phyloP scores from a whole-genome alignment of 2,113 vertebrate genomes.

The Argyrosomus japonicus region DNA sequence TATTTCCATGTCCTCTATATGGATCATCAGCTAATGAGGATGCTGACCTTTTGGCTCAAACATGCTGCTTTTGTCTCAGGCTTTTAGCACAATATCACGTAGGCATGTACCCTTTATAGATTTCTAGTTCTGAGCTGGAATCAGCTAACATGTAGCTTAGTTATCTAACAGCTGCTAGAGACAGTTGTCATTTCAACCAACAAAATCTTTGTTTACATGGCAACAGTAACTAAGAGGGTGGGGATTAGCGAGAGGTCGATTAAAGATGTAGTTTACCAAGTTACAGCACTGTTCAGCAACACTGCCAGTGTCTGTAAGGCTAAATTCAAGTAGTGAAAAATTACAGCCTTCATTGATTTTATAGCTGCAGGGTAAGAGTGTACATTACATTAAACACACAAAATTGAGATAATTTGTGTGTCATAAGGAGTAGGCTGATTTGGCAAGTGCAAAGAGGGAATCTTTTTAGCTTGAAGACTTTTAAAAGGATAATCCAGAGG shows the following conservation, averaged over 20 bases:
- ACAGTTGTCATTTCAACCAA: background rate
- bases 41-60: background rate
- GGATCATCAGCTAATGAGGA: background rate
- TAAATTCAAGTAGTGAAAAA: constrained; percentile 17
- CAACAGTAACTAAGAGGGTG: background rate
- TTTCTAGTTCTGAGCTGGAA: background rate
- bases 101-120: background rate
- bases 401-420: constrained; percentile 41
- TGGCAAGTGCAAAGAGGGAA: constrained; percentile 54
- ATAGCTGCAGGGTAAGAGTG: constrained; percentile 45
- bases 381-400: constrained; percentile 32
- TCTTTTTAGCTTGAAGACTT: constrained; percentile 33
- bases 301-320: background rate
- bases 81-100: background rate
- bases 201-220: background rate
- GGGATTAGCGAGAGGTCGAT: background rate
- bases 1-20: background rate
- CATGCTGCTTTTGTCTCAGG: background rate
- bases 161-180: too few species aligned
- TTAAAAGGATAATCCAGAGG: constrained; percentile 24
- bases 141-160: too few species aligned
- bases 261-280: background rate
- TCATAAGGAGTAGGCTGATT: constrained; percentile 60
- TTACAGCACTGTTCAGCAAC: background rate
- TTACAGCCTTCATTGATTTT: constrained; percentile 20